phyloP scores from a whole-genome alignment of 2,113 vertebrate species.

The Rafetus swinhoei region DNA sequence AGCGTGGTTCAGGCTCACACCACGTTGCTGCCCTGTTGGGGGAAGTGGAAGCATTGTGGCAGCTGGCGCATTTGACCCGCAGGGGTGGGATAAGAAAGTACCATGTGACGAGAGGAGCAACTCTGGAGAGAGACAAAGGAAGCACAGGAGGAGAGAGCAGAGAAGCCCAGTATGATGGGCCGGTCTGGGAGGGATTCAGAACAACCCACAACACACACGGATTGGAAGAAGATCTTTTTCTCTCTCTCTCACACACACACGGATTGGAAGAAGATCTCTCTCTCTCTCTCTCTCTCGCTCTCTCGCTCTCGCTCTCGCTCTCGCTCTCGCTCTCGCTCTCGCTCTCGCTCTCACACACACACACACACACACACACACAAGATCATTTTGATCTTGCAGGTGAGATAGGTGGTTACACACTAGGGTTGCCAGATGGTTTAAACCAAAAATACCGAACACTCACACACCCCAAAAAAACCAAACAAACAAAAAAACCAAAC shows the following conservation, averaged over 20 bases:
- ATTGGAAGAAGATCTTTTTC: too few relatives aligned
- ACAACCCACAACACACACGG: background rate
- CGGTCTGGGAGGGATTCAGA: background rate
- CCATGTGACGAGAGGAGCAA: background rate
- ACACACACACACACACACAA: too few relatives aligned
- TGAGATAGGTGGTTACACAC: background rate
- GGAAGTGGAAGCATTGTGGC: background rate
- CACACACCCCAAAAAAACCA: too few relatives aligned
- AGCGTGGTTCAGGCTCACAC: fast-evolving
- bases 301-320: too few relatives aligned
- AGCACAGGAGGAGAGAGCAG: background rate
- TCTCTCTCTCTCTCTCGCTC: too few relatives aligned
- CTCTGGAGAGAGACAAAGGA: background rate
- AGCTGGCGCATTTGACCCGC: background rate
- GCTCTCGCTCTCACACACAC: too few relatives aligned
- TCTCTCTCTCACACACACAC: too few relatives aligned
- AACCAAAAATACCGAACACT: too few relatives aligned
- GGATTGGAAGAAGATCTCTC: too few relatives aligned
- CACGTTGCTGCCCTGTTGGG: background rate
- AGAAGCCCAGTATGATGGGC: background rate
- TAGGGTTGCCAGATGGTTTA: too few relatives aligned
- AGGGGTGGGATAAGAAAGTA: background rate
- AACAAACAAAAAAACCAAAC: too few relatives aligned
- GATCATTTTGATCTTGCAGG: background rate
- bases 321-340: too few relatives aligned